Evolutionary conservation across 2,888 invertebrate species (phyloP).

Genomic region (Thelaira solivaga): DNA sequence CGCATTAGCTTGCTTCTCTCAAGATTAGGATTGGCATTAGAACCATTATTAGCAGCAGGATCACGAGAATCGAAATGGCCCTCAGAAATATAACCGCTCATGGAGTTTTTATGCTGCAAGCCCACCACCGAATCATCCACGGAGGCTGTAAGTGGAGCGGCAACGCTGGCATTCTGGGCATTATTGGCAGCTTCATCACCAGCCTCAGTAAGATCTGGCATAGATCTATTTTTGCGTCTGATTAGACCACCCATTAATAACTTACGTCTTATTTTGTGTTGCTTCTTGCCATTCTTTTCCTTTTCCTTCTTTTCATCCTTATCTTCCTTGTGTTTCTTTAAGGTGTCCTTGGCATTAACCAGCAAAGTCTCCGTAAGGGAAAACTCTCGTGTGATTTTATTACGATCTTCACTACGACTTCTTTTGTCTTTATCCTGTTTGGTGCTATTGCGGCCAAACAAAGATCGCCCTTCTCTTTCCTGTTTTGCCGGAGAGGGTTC

Average conservation of each 20-base stretch:
- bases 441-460: slow-evolving; percentile 80
- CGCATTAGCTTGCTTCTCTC: slow-evolving; percentile 92
- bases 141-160: slow-evolving; percentile 78
- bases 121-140: slow-evolving; percentile 89
- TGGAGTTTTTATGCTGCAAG: slow-evolving; percentile 78
- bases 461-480: slow-evolving; percentile 83
- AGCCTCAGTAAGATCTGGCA: slow-evolving; percentile 93
- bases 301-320: slow-evolving; percentile 82
- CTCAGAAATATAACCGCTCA: slow-evolving; percentile 90
- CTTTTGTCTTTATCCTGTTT: slow-evolving; percentile 88
- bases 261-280: slow-evolving; percentile 92
- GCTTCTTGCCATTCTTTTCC: slow-evolving; percentile 89
- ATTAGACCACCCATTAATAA: slow-evolving; percentile 93
- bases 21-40: slow-evolving; percentile 85
- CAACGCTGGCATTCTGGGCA: slow-evolving; percentile 64
- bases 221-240: slow-evolving; percentile 90
- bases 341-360: slow-evolving; percentile 78
- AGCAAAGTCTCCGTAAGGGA: slow-evolving; percentile 81
- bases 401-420: slow-evolving; percentile 90
- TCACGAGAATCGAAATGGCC: slow-evolving; percentile 88
- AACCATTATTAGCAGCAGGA: slow-evolving; percentile 76
- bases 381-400: slow-evolving; percentile 85
- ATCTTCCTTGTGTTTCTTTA: slow-evolving; percentile 81
- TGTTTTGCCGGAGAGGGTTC: slow-evolving; percentile 79
- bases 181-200: slow-evolving; percentile 77